Percentiles rank a stretch among this genome's conserved stretches.
Evolutionary conservation across 1,140 invertebrate species (phyloP).

Genomic region (Diprion similis): DNA sequence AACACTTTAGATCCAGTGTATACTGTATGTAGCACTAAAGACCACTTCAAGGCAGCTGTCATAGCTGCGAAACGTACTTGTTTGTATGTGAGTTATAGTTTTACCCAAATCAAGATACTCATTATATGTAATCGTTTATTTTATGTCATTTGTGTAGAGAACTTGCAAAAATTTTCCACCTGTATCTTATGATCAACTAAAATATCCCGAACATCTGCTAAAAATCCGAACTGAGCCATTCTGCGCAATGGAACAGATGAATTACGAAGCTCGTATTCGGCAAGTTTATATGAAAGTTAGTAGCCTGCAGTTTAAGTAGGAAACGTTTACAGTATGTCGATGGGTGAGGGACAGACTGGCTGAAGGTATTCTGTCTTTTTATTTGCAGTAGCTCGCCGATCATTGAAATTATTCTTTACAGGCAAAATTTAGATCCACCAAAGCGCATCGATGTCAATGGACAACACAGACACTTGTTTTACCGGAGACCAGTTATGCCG

Average conservation of each 20-base stretch:
- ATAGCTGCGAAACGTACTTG: constrained; percentile 60
- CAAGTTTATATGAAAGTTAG: neutral
- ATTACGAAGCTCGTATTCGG: neutral
- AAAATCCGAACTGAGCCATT: constrained; percentile 38
- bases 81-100: constrained; percentile 57
- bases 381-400: neutral
- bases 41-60: constrained; percentile 61
- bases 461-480: constrained; percentile 45
- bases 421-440: constrained; percentile 15
- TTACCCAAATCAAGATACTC: neutral
- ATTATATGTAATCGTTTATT: constrained; percentile 13
- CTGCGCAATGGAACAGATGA: neutral
- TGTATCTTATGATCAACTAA: constrained; percentile 64
- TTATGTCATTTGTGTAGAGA: constrained; percentile 48
- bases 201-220: constrained; percentile 46
- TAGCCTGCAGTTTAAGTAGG: neutral
- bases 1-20: constrained; percentile 57
- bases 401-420: neutral
- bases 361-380: neutral
- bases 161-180: constrained; percentile 63
- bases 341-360: neutral
- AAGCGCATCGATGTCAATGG: constrained; percentile 34
- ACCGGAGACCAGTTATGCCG: constrained; percentile 41
- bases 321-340: neutral
- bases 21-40: constrained; percentile 61